Evolutionary conservation across 2,113 vertebrate genomes (phyloP), one percentile per base, ranked within the genome.

Genomic region (Pterophyllum scalare): DNA sequence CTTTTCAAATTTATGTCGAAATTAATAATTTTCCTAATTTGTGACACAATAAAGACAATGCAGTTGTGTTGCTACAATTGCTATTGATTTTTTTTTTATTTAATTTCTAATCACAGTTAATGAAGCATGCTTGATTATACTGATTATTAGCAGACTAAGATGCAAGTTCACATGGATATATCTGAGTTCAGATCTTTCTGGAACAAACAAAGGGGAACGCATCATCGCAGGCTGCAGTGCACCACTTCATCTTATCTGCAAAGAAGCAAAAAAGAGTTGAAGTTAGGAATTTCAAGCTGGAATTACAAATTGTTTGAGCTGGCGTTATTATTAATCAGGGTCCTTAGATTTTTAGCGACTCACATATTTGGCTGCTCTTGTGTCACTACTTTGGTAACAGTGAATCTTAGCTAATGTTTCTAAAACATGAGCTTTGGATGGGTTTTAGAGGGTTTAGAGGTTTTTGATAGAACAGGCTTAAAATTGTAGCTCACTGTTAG

Each of bases 131-230:
- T 72, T 52, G 43, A 72, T 72, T 52, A 28, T 28, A 49, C 40
- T 7, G 6, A 72, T 52, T 72, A 49, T 52, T 28, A 19, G 24
- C 49, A 52, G 17, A 72, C 28, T 31, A 20, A 12, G 17, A 72
- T 49, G 24, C 64, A 70, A 28, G 24, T 28, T 70, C 24, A 28
- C 9, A 70, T 70, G 64, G 15, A 70, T 24, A 70, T 19, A 20
- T 28, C 15, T 20, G 43, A 11, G 33, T 5, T 85, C 46, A 87
- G 22, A 52, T 20, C 0, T 0, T 60, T 38, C 65, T 86, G 1
- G 64, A 20, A 19, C 90, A 91, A 35, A 91, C 88, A 19, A 89
- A 89, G 1, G 86, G 86, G 1, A 56, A 57, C 0, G 5, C 6
- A 0, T 60, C 28, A 2, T 5, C 11, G 13, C 88, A 91, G 20